Conservation (phyloP, 92 coral and sea anemone species). For the Epizoanthus ramosus region DNA sequence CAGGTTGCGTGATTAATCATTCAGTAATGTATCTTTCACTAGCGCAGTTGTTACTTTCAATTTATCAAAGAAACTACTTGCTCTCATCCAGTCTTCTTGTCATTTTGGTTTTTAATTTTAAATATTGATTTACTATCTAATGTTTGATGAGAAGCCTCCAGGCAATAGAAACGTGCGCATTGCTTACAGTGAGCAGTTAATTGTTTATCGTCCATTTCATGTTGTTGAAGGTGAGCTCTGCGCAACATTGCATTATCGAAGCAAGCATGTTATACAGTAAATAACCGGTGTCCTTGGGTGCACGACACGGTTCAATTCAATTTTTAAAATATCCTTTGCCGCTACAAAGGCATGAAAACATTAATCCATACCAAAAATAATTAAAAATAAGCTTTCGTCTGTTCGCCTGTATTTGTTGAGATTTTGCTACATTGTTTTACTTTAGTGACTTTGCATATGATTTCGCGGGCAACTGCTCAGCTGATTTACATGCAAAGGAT, state of each 20-base stretch:
- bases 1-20: not conserved
- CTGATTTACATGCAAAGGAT: not conserved
- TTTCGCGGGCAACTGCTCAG: not conserved
- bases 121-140: slow-evolving; percentile 9
- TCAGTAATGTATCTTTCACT: not conserved
- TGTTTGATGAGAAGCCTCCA: not conserved
- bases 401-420: no score
- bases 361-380: no score
- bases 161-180: not conserved
- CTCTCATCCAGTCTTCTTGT: slow-evolving; percentile 11
- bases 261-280: no score
- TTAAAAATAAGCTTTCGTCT: no score
- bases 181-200: not conserved
- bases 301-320: no score
- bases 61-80: not conserved
- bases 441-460: no score
- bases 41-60: not conserved
- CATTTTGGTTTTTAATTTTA: slow-evolving; percentile 17
- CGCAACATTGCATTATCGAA: no score
- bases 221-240: not conserved
- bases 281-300: no score
- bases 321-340: no score
- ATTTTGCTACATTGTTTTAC: no score
- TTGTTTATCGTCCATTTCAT: not conserved
- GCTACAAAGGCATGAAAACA: no score